Percentiles rank a stretch among this genome's conserved stretches.
These are phyloP conservation scores for Nomada hirtipes DNA, from an alignment of 2,888 invertebrate species.

Conservation along the genomic window DNA sequence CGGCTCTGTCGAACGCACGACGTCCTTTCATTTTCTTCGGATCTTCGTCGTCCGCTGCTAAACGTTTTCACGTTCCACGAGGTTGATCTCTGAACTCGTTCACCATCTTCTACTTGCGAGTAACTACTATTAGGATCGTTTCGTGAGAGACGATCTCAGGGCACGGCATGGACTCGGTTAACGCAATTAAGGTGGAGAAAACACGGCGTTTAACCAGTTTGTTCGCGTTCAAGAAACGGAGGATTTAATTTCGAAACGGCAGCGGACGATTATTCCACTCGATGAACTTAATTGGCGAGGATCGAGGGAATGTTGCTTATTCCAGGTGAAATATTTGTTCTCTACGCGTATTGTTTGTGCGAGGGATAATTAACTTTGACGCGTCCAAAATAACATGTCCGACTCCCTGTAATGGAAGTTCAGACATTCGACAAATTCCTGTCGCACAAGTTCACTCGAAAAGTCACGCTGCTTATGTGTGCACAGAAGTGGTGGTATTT, in stretches of 20 bases:
- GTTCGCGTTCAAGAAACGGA: not conserved
- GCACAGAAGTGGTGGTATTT: conserved; percentile 13
- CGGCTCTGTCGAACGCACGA: conserved; percentile 10
- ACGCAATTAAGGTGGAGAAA: not conserved
- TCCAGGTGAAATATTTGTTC: too few relatives aligned
- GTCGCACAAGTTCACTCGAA: not conserved
- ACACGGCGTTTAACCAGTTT: not conserved
- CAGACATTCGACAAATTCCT: not conserved
- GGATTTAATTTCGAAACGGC: not conserved
- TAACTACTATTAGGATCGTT: not conserved
- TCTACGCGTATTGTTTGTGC: too few relatives aligned
- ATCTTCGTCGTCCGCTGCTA: conserved; percentile 9
- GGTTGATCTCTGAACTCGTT: conserved; percentile 19
- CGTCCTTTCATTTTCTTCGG: conserved; percentile 53
- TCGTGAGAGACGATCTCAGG: not conserved
- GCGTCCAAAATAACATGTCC: too few relatives aligned
- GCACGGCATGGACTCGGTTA: not conserved
- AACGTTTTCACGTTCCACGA: conserved; percentile 15
- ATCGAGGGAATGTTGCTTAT: too few relatives aligned
- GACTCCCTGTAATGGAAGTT: too few relatives aligned
- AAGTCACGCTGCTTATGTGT: not conserved
- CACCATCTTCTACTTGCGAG: not conserved
- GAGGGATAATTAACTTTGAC: too few relatives aligned
- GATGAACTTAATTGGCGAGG: too few relatives aligned
- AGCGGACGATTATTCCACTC: too few relatives aligned